Base-by-base conservation (phyloP, 2,888 invertebrate genomes). In the Masnerella sp. region DNA sequence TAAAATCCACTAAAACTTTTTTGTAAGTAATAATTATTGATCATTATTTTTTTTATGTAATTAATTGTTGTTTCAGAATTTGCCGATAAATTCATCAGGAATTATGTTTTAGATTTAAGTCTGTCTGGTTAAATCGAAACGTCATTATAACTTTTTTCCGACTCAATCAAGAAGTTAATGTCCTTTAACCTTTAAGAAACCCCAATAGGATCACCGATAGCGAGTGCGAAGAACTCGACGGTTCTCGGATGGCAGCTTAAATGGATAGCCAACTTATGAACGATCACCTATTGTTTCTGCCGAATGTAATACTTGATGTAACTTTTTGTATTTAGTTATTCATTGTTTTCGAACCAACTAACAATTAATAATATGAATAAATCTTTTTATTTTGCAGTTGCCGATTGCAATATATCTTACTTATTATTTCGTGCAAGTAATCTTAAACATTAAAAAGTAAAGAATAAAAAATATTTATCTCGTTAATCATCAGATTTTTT, bases 151-250 rank as follows among this genome's bases (percentile, higher is more conserved):
- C 82, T 86, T 86, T 87, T 86, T 85, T 82, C 77, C 79, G 78
- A 83, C 82, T 81, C 83, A 83, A 85, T 86, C 85, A 82, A 81
- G 83, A 86, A 85, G 83, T 86, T 85, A 85, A 86, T 85, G 86
- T 85, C 85, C 83, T 84, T 83, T 83, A 84, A 84, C 82, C 85
- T 83, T 76, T 73, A 71, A 77, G 78, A 78, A 77, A 78, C 83
- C 83, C 83, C 85, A 65, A 75, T 78, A 80, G 84, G 80, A 78
- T 82, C 78, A 61, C 36, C 49, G 73, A 76, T 69, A 75, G 71
- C 79, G 76, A 76, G 73, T 75, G 79, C 78, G 58, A 85, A 84
- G 83, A 85, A 84, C 75, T 82, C 81, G 85, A 84, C 84, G 82
- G 81, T 74, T 84, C 81, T 85, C 85, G 83, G 83, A 84, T 84